phyloP scores from a whole-genome alignment of 1,140 invertebrate species.

The Bombus sylvicola region DNA sequence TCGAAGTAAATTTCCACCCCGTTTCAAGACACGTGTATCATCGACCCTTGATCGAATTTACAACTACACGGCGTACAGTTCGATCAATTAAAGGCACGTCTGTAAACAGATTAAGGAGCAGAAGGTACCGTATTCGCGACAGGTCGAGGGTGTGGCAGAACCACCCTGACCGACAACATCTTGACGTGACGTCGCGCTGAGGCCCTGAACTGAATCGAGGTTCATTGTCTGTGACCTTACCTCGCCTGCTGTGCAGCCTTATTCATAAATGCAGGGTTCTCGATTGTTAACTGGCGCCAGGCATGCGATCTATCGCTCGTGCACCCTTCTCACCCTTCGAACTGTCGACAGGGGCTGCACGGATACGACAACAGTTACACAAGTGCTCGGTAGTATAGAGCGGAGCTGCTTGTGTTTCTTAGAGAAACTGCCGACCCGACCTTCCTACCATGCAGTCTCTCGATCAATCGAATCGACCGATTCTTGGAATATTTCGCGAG shows the following conservation, averaged over 20 bases:
- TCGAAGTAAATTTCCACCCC: too few species aligned
- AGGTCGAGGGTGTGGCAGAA: conserved; percentile 22
- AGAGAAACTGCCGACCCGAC: too few species aligned
- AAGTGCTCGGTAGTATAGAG: too few species aligned
- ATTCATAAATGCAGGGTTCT: conserved; percentile 64
- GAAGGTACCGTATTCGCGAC: background rate
- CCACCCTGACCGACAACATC: conserved; percentile 47
- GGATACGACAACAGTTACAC: background rate
- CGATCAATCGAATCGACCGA: too few species aligned
- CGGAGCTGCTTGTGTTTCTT: too few species aligned
- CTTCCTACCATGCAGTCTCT: too few species aligned
- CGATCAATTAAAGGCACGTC: background rate
- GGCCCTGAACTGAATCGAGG: conserved; percentile 71
- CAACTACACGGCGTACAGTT: too few species aligned
- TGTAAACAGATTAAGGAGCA: background rate
- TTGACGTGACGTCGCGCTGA: conserved; percentile 20
- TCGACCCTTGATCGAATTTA: too few species aligned
- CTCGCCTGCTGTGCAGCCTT: conserved; percentile 53
- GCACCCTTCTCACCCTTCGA: background rate
- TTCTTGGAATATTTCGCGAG: too few species aligned
- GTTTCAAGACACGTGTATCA: too few species aligned
- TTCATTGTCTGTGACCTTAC: conserved; percentile 73
- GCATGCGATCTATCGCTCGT: conserved; percentile 58
- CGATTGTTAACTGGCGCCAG: conserved; percentile 67
- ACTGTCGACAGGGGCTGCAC: too few species aligned